phyloP scores from a whole-genome alignment of 2,888 invertebrate genomes.

The Miltochrista miniata region DNA sequence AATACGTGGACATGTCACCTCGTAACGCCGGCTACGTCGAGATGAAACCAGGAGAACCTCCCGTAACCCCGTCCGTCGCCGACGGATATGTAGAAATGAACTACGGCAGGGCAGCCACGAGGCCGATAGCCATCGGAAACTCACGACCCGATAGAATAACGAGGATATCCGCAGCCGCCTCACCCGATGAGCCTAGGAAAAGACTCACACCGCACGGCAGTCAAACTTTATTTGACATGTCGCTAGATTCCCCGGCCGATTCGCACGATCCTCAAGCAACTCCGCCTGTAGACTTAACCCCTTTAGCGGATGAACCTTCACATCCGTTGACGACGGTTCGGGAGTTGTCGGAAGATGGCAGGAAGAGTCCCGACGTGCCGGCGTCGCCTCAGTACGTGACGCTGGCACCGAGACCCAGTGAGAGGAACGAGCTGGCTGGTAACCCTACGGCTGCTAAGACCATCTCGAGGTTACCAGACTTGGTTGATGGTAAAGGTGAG shows the following conservation, averaged over 20 bases:
- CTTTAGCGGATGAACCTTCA: constrained; percentile 43
- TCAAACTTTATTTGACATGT: constrained; percentile 87
- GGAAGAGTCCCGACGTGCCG: constrained; percentile 42
- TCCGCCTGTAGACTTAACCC: constrained; percentile 21
- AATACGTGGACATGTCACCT: constrained; percentile 79
- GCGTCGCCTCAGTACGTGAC: constrained; percentile 78
- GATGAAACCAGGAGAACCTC: constrained; percentile 76
- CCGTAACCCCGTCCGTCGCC: constrained; percentile 17
- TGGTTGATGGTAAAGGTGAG: constrained; percentile 43
- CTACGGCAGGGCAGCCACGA: constrained; percentile 78
- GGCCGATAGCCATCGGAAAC: constrained; percentile 85
- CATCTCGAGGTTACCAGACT: constrained; percentile 46
- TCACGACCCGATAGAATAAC: constrained; percentile 31
- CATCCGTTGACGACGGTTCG: constrained; percentile 56
- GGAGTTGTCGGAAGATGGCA: constrained; percentile 67
- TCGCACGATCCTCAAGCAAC: constrained; percentile 76
- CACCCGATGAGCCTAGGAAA: constrained; percentile 50
- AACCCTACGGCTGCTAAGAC: constrained; percentile 77
- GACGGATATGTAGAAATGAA: constrained; percentile 82
- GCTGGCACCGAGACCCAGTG: constrained; percentile 53
- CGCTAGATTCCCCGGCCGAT: constrained; percentile 86
- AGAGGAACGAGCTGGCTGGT: constrained; percentile 46
- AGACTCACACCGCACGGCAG: constrained; percentile 83
- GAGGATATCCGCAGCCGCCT: constrained; percentile 31
- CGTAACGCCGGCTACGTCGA: constrained; percentile 84